Base-by-base conservation (phyloP, 2,113 vertebrate species). In the Leptobrachium ailaonicum region DNA sequence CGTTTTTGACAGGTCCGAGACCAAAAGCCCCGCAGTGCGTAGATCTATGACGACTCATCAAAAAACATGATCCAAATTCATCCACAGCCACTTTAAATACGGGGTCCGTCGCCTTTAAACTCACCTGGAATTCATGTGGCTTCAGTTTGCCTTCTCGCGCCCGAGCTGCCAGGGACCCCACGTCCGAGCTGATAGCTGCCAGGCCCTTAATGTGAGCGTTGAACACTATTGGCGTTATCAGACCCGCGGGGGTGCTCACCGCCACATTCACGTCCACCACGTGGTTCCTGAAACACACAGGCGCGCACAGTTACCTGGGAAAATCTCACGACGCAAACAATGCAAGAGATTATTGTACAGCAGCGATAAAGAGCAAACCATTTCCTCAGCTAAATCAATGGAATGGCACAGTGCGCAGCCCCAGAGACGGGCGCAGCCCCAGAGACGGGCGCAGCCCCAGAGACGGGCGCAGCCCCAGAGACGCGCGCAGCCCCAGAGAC, bases 171-270 rank as follows among this genome's bases (percentile, higher is more conserved):
- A 99, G 90, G 3, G 92, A 84, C 0, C 85, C 85, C 67, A 98
- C 95, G 6, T 98, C 96, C 63, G 90, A 88, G 85, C 95, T 90
- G 82, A 99, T 99, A 83, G 93, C 84, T 14, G 88, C 93, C 83
- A 99, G 90, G 66, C 98, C 98, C 87, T 99, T 99, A 83, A 94
- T 90, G 85, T 99, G 97, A 1, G 98, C 94, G 0, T 98, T 98
- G 79, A 97, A 99, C 64, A 99, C 96, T 43, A 99, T 99, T n/a
- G 98, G 98, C 0, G 98, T 99, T 87, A 99, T 99, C 68, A 99
- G 96, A 60, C 98, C 98, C 5, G 82, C 94, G 10, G 95, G 89
- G 2, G 97, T 98, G 83, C 96, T 99, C 70, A 99, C 98, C 0
- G 97, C 98, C 44, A 99, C 93, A 0, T 90, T 98, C 58, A 99